phyloP scores from a whole-genome alignment of 2,888 invertebrate species.

The Scaeva pyrastri region DNA sequence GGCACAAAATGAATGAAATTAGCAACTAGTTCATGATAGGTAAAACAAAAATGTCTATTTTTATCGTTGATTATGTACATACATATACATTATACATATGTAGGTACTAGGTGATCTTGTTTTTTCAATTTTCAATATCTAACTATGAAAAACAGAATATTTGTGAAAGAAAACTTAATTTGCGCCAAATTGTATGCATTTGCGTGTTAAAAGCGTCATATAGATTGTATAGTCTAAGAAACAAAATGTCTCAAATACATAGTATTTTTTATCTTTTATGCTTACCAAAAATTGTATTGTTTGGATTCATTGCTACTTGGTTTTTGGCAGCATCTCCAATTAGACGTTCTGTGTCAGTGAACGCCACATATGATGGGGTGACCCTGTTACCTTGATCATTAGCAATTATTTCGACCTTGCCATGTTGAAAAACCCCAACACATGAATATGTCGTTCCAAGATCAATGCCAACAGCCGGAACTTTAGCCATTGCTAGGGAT shows the following conservation, averaged over 20 bases:
- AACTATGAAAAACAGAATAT: conserved; percentile 62
- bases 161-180: conserved; percentile 48
- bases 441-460: conserved; percentile 97
- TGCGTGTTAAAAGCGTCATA: conserved; percentile 49
- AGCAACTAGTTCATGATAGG: conserved; percentile 65
- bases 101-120: too few relatives aligned
- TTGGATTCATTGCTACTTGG: conserved; percentile 95
- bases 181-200: conserved; percentile 33
- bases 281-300: conserved; percentile 96
- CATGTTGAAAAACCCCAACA: conserved; percentile 95
- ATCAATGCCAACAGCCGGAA: conserved; percentile 86
- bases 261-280: conserved; percentile 19
- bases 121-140: conserved; percentile 25
- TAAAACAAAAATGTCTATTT: conserved; percentile 62
- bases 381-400: conserved; percentile 93
- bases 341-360: conserved; percentile 93
- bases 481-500: conserved; percentile 86
- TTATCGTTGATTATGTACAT: conserved; percentile 47
- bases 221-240: conserved; percentile 27
- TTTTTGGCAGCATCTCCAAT: conserved; percentile 94
- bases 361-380: conserved; percentile 91
- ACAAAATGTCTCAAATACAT: conserved; percentile 29
- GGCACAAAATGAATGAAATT: conserved; percentile 63
- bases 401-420: conserved; percentile 93
- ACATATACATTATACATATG: too few relatives aligned